phyloP scores from a whole-genome alignment of 2,113 vertebrate genomes.

The Platanista minor region DNA sequence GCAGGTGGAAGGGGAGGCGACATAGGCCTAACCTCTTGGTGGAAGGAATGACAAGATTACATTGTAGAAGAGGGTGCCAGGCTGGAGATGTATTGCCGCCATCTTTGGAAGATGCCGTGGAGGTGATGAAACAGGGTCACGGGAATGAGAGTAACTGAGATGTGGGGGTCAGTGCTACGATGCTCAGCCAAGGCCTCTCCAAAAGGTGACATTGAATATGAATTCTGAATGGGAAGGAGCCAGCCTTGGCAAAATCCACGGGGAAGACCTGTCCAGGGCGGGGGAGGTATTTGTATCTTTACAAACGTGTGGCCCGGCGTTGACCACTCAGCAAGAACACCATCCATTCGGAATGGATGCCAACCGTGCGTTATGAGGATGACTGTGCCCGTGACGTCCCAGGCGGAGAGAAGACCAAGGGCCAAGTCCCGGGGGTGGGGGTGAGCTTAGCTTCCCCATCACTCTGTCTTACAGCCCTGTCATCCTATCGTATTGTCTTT shows the following conservation, averaged over 20 bases:
- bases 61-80: accelerated
- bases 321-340: background rate
- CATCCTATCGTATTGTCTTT: no score
- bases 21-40: background rate
- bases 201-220: background rate
- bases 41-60: background rate
- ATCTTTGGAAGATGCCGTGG: background rate
- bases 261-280: background rate
- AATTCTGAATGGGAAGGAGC: background rate
- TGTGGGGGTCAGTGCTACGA: background rate
- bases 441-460: background rate
- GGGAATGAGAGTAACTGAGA: background rate
- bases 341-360: accelerated
- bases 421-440: accelerated
- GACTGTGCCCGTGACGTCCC: accelerated
- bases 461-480: accelerated
- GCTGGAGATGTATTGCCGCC: accelerated
- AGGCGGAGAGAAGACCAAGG: background rate
- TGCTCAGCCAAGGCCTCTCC: background rate
- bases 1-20: background rate
- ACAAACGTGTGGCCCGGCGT: accelerated
- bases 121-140: accelerated
- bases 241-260: background rate
- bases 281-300: no score
- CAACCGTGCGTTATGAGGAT: accelerated